A percentile compares a stretch with the other conserved stretches of the same genome.
Conservation (phyloP, 2,797 vertebrate species). For the Manis pentadactyla region DNA sequence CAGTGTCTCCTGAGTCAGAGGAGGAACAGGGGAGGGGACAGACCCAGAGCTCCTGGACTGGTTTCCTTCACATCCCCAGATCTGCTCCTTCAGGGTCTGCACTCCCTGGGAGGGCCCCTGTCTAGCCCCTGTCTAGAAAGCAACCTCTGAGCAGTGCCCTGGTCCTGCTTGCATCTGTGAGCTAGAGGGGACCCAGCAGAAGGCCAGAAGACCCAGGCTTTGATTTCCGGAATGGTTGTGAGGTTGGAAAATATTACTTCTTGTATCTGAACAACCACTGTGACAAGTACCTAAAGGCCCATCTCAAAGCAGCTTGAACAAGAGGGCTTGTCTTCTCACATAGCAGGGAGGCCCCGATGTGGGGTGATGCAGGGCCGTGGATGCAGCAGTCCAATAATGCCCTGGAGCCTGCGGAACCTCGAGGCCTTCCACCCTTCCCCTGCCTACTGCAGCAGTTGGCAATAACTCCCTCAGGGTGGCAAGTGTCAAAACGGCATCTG, state of each 20-base stretch:
- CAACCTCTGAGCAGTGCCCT: not conserved
- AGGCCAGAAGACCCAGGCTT: not conserved
- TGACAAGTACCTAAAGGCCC: not conserved
- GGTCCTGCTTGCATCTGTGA: not conserved
- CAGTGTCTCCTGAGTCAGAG: conserved; percentile 70
- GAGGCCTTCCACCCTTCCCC: not conserved
- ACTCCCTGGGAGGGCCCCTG: not conserved
- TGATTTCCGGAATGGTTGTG: not conserved
- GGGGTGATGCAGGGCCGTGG: not conserved
- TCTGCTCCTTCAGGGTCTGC: not conserved
- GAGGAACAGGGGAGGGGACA: conserved; percentile 25
- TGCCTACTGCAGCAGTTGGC: too few species aligned
- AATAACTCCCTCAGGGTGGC: not conserved
- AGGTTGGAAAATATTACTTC: not conserved
- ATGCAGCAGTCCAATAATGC: too few species aligned
- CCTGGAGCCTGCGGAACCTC: not conserved
- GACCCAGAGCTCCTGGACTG: not conserved
- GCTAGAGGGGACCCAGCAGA: not conserved
- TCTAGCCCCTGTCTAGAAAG: not conserved
- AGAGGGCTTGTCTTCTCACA: not conserved
- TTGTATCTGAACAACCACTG: not conserved
- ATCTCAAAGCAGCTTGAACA: not conserved
- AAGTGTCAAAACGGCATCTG: not conserved
- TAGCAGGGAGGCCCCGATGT: fast-evolving
- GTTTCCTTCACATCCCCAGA: not conserved